These are phyloP conservation scores for Harpalus rufipes DNA, from an alignment of 2,888 invertebrate species.

Conservation along the genomic window DNA sequence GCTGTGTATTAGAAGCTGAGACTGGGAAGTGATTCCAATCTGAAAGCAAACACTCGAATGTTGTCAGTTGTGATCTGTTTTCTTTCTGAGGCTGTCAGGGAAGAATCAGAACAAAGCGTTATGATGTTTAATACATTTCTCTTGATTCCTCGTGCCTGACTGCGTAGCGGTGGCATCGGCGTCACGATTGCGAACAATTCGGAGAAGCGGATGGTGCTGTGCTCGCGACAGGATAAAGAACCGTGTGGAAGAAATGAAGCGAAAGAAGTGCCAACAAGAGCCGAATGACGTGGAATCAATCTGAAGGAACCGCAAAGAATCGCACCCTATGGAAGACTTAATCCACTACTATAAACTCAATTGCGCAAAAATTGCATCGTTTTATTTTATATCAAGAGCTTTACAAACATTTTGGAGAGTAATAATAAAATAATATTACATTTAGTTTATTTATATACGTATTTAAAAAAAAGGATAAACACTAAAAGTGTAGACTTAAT, in stretches of 20 bases:
- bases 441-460: too few species aligned
- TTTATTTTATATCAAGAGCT: not conserved
- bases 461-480: too few species aligned
- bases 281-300: slow-evolving; percentile 47
- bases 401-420: not conserved
- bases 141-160: slow-evolving; percentile 25
- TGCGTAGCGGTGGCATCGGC: not conserved
- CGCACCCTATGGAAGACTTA: not conserved
- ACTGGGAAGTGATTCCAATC: not conserved
- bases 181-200: slow-evolving; percentile 55
- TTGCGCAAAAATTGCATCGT: not conserved
- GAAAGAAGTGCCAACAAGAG: slow-evolving; percentile 52
- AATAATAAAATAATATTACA: too few species aligned
- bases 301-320: not conserved
- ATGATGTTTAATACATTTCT: slow-evolving; percentile 50
- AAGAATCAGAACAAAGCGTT: slow-evolving; percentile 45
- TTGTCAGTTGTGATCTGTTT: slow-evolving; percentile 41
- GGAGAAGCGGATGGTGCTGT: slow-evolving; percentile 20
- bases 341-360: not conserved
- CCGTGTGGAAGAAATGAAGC: slow-evolving; percentile 47
- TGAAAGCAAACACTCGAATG: slow-evolving; percentile 37
- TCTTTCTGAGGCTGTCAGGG: slow-evolving; percentile 34
- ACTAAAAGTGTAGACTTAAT: too few species aligned
- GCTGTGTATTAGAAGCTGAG: not conserved
- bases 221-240: slow-evolving; percentile 42